A percentile compares a stretch with the other conserved stretches of the same genome.
Conservation (phyloP, 2,797 vertebrate genomes). For the Scleropages formosus region DNA sequence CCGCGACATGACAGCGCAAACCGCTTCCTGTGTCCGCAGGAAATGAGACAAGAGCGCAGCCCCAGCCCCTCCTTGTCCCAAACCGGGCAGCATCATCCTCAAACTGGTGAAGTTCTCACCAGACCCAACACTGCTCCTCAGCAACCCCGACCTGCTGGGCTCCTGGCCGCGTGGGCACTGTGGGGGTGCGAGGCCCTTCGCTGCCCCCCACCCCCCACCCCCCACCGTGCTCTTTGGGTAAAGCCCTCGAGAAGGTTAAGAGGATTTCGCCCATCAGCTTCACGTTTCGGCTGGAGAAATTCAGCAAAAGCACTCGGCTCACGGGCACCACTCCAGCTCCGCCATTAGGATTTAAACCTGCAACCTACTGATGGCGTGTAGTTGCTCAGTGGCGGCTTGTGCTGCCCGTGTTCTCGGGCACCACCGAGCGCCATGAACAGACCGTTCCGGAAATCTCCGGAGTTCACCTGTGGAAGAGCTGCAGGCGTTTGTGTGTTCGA, state of each 20-base stretch:
- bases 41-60: not conserved
- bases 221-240: not conserved
- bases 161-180: too few species aligned
- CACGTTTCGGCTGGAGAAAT: not conserved
- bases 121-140: too few species aligned
- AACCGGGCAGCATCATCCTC: not conserved
- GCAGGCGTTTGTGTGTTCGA: too few species aligned
- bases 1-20: not conserved
- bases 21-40: not conserved
- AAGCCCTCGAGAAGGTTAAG: not conserved
- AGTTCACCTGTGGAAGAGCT: too few species aligned
- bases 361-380: not conserved
- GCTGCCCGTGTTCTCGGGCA: not conserved
- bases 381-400: not conserved
- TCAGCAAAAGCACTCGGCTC: not conserved
- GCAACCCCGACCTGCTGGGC: too few species aligned
- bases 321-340: not conserved
- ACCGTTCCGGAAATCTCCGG: not conserved
- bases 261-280: not conserved
- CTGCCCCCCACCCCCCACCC: not conserved
- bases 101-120: not conserved
- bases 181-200: not conserved
- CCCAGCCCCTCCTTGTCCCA: not conserved
- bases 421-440: not conserved
- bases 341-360: conserved; percentile 6